Base-by-base conservation (phyloP, 1,140 invertebrate genomes). In the Drosophila ficusphila region DNA sequence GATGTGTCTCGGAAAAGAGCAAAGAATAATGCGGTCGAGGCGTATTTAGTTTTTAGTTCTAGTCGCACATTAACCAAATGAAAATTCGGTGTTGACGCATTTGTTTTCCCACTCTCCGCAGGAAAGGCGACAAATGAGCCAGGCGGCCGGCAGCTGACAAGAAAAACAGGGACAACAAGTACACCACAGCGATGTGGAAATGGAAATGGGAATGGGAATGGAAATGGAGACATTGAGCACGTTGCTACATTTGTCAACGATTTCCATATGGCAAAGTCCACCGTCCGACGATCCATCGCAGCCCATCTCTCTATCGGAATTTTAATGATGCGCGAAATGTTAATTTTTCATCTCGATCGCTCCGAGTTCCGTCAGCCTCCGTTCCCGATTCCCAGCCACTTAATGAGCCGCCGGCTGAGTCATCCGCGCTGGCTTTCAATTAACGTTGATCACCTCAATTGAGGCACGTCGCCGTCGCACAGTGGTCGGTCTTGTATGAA, bases 371-470 rank as follows among this genome's bases (percentile, higher is more conserved):
- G 19, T 8, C 56, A 44, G 36, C 41, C n/a, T 33, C 33, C 27
- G 18, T 44, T 51, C 52, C 47, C 23, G 27, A 54, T 60, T 77
- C 49, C 64, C 68, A 52, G 62, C 53, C 71, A 76, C 71, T 62
- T 77, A 82, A 88, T 88, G 76, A 85, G 65, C 44, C 76, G 74
- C 38, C 81, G 64, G 51, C 79, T 83, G 79, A 75, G 56, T 85
- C 79, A 85, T 64, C 78, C 61, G 47, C 52, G 67, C 72, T 85
- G 76, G 76, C 77, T 75, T 81, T 89, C 79, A 89, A 88, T 88
- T 88, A 88, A 89, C 78, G 83, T 69, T 89, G 82, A 89, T 89
- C 83, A 88, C 82, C 82, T 88, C 81, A 88, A 88, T 88, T 88
- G 82, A 89, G 69, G 82, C 68, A 85, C 79, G 70, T 83, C 75